These are phyloP conservation scores for Dreissena polymorpha DNA, from an alignment of 1,140 invertebrate genomes.

Conservation along the genomic window DNA sequence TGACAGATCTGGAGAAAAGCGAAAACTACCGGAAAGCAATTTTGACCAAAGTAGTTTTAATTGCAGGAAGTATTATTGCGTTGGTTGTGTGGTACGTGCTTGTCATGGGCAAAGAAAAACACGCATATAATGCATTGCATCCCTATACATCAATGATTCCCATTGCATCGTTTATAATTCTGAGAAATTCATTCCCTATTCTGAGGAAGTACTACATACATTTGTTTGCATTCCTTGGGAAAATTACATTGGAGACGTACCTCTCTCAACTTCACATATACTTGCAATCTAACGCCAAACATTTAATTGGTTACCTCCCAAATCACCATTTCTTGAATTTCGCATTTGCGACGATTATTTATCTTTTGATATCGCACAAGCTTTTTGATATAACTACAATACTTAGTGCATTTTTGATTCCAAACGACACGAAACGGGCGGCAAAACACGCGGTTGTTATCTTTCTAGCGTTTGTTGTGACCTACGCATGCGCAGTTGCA, in stretches of 20 bases:
- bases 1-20: conserved; percentile 58
- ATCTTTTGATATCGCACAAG: conserved; percentile 61
- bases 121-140: conserved; percentile 64
- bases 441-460: conserved; percentile 31
- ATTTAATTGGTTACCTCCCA: conserved; percentile 64
- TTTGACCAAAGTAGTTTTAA: conserved; percentile 46
- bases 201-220: conserved; percentile 59
- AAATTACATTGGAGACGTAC: conserved; percentile 74
- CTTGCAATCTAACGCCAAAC: conserved; percentile 70
- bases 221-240: conserved; percentile 68
- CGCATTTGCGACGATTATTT: conserved; percentile 66
- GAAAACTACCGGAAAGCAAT: conserved; percentile 22
- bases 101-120: conserved; percentile 65
- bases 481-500: conserved; percentile 6
- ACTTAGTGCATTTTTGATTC: conserved; percentile 65
- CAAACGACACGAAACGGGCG: conserved; percentile 55
- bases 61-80: neutral
- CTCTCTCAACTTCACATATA: conserved; percentile 72
- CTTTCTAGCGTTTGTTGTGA: conserved; percentile 22
- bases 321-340: conserved; percentile 69
- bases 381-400: conserved; percentile 67
- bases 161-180: conserved; percentile 65
- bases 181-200: conserved; percentile 62
- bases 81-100: conserved; percentile 59
- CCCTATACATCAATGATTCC: conserved; percentile 68